Base-by-base conservation (phyloP, 2,888 invertebrate genomes). In the Leptopilina drosophilae region DNA sequence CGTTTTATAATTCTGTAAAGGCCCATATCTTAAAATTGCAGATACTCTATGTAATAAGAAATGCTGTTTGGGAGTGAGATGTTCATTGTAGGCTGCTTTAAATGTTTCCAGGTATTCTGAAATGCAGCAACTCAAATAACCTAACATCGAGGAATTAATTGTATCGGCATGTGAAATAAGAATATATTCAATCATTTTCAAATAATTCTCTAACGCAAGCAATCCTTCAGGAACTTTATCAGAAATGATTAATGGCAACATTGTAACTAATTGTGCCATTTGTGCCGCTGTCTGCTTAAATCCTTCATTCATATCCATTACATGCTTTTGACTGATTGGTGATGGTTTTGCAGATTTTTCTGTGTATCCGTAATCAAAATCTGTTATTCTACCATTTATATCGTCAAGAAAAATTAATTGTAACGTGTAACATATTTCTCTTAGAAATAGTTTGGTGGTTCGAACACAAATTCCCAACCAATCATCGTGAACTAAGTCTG, bases 371-470 rank as follows among this genome's bases (percentile, higher is more conserved):
- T 56, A 56, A 56, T 56, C 56, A 56, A 14, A 56, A 56, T 56
- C 56, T n/a, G 33, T 6, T 20, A 79, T 65, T 26, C 42, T 75
- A 12, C 64, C 64, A 59, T 79, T 79, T 7, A 59, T 15, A 5
- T 59, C n/a, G 5, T 14, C 14, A n/a, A 59, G n/a, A 4, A 15
- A n/a, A n/a, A 59, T 59, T 0, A 59, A 59, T 7, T n/a, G 59
- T n/a, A 59, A n/a, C 1, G 14, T 15, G 15, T 15, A 20, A 5
- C 66, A 67, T n/a, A 67, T 46, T 40, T 67, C 66, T n/a, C 15
- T 15, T 11, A 59, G 8, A n/a, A 59, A n/a, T 5, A 59, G 59
- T n/a, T 59, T 59, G 4, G 59, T 59, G 1, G 59, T 59, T 7
- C 42, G 11, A 14, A 67, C 15, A 0, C 56, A 56, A 56, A 56